Evolutionary conservation across 2,797 vertebrate genomes (phyloP), one percentile per base, ranked within the genome.

Genomic region (Manis javanica): DNA sequence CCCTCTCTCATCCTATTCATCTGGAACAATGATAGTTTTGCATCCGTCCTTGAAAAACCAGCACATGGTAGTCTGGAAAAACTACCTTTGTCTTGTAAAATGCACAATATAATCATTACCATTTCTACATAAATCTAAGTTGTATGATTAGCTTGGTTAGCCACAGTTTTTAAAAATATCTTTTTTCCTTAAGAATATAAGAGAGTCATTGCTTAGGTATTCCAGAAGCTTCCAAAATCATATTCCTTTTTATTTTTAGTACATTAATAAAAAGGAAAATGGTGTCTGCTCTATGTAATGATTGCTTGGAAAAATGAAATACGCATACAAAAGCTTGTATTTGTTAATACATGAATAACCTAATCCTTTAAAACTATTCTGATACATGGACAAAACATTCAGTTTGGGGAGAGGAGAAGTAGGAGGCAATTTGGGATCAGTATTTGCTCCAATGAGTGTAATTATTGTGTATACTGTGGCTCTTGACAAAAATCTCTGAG

Each of bases 401-500:
- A 68, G 88, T 77, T 87, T 92, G 77, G 53, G 83, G 53, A 87
- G 29, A 91, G 95, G 78, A 88, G 21, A 90, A 97, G 79, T 82
- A 75, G 95, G 72, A 97, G 93, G 95, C 79, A 96, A 97, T 97
- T 94, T 94, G 81, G 84, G 92, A 97, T 92, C 90, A 92, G 77
- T 93, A 71, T 98, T 98, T 98, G 92, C 96, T 94, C 90, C 95
- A 97, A 91, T 97, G 97, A 98, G 94, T 98, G 97, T 98, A 98
- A 98, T 97, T 97, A 95, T 97, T 98, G 96, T 95, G 97, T 98
- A 98, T 98, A 97, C 97, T 97, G 96, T 95, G 97, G 97, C 97
- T 97, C 96, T 97, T 98, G 97, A 98, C 91, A 98, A 98, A 98
- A 97, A 61, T 95, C 98, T 97, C 23, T 77, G 91, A 96, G 88